These are phyloP conservation scores for Botia almorhae DNA, from an alignment of 2,797 vertebrate genomes.

Conservation along the genomic window DNA sequence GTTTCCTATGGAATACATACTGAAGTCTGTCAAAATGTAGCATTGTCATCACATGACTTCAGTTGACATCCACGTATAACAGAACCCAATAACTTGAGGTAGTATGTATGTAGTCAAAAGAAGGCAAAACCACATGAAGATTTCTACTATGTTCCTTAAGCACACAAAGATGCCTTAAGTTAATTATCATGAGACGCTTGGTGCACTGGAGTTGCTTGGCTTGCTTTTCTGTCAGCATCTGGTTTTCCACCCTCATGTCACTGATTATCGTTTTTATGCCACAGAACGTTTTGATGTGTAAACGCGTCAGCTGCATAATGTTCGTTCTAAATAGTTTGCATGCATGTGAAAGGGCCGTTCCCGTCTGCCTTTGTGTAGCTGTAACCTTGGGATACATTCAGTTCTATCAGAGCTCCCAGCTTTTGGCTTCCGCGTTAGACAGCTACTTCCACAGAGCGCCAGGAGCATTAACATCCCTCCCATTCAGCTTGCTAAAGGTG, in stretches of 20 bases:
- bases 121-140: background rate
- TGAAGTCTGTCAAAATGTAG: no score
- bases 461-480: conserved; percentile 66
- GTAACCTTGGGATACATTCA: conserved; percentile 70
- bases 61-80: no score
- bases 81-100: no score
- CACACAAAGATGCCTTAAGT: conserved; percentile 62
- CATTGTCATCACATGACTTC: no score
- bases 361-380: conserved; percentile 49
- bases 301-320: conserved; percentile 64
- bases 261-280: conserved; percentile 63
- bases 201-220: conserved; percentile 46
- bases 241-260: conserved; percentile 54
- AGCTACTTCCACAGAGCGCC: conserved; percentile 58
- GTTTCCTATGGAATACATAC: no score
- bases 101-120: background rate
- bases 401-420: conserved; percentile 56
- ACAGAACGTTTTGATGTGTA: conserved; percentile 65
- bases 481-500: conserved; percentile 61
- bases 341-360: conserved; percentile 61
- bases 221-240: conserved; percentile 41
- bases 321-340: conserved; percentile 64
- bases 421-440: conserved; percentile 61
- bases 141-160: conserved; percentile 54
- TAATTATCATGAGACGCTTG: conserved; percentile 58